phyloP scores from a whole-genome alignment of 2,888 invertebrate genomes.

The Cyclophora albipunctata region DNA sequence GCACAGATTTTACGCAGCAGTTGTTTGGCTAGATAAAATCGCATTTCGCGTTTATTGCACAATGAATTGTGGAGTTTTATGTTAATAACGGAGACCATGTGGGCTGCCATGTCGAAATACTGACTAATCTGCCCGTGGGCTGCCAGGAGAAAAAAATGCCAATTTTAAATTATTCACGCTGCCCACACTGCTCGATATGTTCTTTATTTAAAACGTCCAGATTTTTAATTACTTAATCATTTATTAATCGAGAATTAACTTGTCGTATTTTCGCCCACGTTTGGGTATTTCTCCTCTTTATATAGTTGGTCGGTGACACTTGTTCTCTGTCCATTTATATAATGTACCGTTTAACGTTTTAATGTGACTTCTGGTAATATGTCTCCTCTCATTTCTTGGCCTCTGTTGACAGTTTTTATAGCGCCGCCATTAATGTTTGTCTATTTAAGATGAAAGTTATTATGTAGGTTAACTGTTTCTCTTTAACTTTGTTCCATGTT shows the following conservation, averaged over 20 bases:
- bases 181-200: conserved; percentile 58
- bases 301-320: conserved; percentile 29
- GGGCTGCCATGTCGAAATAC: conserved; percentile 69
- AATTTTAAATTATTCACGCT: conserved; percentile 73
- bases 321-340: conserved; percentile 33
- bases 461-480: too few species aligned
- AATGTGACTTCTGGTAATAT: conserved; percentile 40
- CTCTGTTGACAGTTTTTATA: too few species aligned
- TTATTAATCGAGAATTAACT: conserved; percentile 35
- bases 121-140: conserved; percentile 71
- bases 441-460: too few species aligned
- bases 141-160: conserved; percentile 66
- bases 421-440: too few species aligned
- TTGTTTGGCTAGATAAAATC: conserved; percentile 66
- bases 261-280: conserved; percentile 42
- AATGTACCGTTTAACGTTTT: conserved; percentile 31
- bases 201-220: conserved; percentile 53
- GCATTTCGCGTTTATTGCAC: conserved; percentile 66
- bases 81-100: conserved; percentile 60
- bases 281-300: too few species aligned
- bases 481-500: too few species aligned
- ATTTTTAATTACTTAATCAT: conserved; percentile 68
- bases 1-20: conserved; percentile 36
- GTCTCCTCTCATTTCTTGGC: conserved; percentile 14
- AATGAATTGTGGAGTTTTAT: conserved; percentile 71